Evolutionary conservation across 2,888 invertebrate species (phyloP).

Genomic region (Dendrolimus houi): DNA sequence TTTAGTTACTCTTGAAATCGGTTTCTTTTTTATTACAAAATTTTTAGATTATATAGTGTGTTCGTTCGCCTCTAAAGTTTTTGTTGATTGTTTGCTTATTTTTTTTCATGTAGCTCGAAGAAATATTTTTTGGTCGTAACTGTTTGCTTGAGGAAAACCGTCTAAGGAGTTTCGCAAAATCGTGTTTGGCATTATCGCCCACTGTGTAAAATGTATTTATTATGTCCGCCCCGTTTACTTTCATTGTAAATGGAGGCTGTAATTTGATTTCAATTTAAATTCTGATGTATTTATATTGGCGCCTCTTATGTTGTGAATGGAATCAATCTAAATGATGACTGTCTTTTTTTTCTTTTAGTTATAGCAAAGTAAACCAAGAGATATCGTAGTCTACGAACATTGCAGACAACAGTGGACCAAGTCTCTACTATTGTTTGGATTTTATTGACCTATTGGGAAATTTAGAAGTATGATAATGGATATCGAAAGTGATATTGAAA

Average conservation of each 20-base stretch:
- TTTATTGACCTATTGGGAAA: too few relatives aligned
- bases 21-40: too few relatives aligned
- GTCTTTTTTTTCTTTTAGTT: not conserved
- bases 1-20: too few relatives aligned
- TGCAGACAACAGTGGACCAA: too few relatives aligned
- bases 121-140: constrained; percentile 2
- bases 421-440: too few relatives aligned
- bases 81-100: constrained; percentile 5
- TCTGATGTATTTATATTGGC: not conserved
- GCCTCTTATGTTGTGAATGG: not conserved
- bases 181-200: not conserved
- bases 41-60: constrained; percentile 1
- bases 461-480: too few relatives aligned
- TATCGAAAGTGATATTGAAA: too few relatives aligned
- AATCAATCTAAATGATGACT: not conserved
- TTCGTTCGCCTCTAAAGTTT: constrained; percentile 3
- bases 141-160: constrained; percentile 6
- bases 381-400: too few relatives aligned
- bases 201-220: not conserved
- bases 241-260: not conserved
- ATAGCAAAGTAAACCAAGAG: too few relatives aligned
- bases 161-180: not conserved
- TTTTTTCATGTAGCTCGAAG: constrained; percentile 2
- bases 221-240: not conserved
- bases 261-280: not conserved